Evolutionary conservation across 1,140 invertebrate species (phyloP).

Genomic region (Drosophila baimaii): DNA sequence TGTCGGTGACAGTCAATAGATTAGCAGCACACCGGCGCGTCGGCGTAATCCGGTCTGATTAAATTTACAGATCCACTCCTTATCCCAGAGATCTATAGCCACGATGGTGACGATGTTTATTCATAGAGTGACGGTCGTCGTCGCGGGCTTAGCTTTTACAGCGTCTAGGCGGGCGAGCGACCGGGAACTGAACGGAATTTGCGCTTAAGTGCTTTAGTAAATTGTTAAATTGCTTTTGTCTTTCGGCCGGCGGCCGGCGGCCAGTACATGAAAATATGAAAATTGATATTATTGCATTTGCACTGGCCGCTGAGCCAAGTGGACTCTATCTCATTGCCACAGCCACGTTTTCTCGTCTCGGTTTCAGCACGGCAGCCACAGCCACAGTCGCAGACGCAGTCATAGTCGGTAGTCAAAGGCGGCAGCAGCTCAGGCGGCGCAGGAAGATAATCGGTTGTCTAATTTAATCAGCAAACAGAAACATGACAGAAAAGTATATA

Average conservation of each 20-base stretch:
- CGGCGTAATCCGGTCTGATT: conserved; percentile 63
- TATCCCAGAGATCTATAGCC: conserved; percentile 36
- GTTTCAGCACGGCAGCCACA: conserved; percentile 49
- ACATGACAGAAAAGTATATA: conserved; percentile 13
- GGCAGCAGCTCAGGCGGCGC: conserved; percentile 9
- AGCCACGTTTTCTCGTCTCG: conserved; percentile 40
- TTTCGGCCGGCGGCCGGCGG: conserved; percentile 50
- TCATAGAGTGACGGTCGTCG: conserved; percentile 52
- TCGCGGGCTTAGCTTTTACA: conserved; percentile 44
- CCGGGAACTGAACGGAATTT: conserved; percentile 62
- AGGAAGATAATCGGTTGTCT: conserved; percentile 32
- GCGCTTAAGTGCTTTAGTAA: conserved; percentile 78
- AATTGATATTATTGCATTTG: conserved; percentile 80
- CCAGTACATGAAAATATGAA: conserved; percentile 74
- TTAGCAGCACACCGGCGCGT: conserved; percentile 31
- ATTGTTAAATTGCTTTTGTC: conserved; percentile 83
- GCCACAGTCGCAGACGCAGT: conserved; percentile 46
- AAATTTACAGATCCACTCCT: conserved; percentile 59
- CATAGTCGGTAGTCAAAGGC: conserved; percentile 14
- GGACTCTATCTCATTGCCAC: conserved; percentile 65
- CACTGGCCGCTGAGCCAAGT: conserved; percentile 57
- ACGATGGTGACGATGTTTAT: conserved; percentile 63
- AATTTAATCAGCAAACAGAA: conserved; percentile 41
- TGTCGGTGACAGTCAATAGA: conserved; percentile 48
- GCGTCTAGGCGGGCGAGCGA: conserved; percentile 34